Conservation (phyloP, 2,888 invertebrate species). For the Drosophila differens region DNA sequence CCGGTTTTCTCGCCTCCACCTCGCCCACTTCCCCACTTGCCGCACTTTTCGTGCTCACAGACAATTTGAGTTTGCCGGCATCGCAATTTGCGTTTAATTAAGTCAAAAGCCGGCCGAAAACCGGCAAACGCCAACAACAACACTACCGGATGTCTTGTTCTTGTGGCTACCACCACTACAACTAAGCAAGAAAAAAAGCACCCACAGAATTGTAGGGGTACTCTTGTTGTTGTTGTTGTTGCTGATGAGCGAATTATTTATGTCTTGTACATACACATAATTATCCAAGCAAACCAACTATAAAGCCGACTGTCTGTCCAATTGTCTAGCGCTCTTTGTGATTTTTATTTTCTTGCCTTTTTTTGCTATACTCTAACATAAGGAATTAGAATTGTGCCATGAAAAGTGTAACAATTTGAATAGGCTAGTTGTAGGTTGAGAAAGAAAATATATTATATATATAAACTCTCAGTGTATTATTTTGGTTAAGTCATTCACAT, state of each 20-base stretch:
- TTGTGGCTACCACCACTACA: constrained; percentile 25
- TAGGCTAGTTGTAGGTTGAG: neutral
- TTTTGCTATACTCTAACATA: constrained; percentile 18
- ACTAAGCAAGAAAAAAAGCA: constrained; percentile 31
- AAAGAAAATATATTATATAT: neutral
- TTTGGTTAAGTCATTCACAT: constrained; percentile 9
- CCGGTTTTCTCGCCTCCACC: neutral
- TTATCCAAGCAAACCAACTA: constrained; percentile 61
- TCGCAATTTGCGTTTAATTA: constrained; percentile 79
- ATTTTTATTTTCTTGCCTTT: constrained; percentile 1
- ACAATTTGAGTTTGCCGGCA: constrained; percentile 66
- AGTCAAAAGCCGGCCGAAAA: constrained; percentile 58
- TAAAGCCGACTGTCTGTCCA: constrained; percentile 32
- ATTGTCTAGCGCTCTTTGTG: constrained; percentile 33
- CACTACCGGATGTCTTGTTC: constrained; percentile 75
- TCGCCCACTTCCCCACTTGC: neutral
- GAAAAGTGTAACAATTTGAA: neutral
- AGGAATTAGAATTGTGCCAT: neutral
- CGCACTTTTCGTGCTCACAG: constrained; percentile 57
- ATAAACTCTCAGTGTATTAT: neutral
- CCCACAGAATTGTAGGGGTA: constrained; percentile 37
- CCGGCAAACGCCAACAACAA: constrained; percentile 15
- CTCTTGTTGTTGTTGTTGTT: constrained; percentile 25
- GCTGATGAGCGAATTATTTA: constrained; percentile 74
- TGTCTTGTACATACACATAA: constrained; percentile 78